Evolutionary conservation across 2,113 vertebrate species (phyloP), one percentile per base, ranked within the genome.

Genomic region (Perca fluviatilis): DNA sequence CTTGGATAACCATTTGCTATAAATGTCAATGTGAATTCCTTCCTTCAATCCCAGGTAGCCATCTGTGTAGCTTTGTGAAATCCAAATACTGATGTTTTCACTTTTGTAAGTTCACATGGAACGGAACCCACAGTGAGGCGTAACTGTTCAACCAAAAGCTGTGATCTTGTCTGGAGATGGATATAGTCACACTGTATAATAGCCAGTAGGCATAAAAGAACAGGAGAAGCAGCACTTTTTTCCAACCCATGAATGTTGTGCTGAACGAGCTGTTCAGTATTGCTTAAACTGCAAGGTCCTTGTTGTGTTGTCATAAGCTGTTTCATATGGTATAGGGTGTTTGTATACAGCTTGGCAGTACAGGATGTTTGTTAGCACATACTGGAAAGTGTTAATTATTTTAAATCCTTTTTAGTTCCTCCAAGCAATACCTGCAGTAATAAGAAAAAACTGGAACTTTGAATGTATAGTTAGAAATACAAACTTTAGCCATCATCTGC

Each of bases 241-340:
- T 21, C 1, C 3, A 57, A 5, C n/a, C 49, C 3, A 18, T 10
- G 25, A 5, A 19, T 43, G 43, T 43, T 76, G 18, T 25, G 33
- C 73, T 72, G 62, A 81, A 80, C 0, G 0, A 25, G 67, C 18
- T 65, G 19, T 74, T 79, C 60, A n/a, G 62, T 51, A 13, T 36
- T 69, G 27, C 63, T 81, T 40, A 21, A 62, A 60, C 56, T 36
- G 58, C 46, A 46, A 18, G 8, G 16, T n/a, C 80, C 69, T 67
- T 80, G 72, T 78, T 69, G 51, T 60, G 25, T 64, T 77, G 50
- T 80, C 56, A 80, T 47, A 60, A 65, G 16, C 68, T 61, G 33
- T 40, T 78, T 69, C 9, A 80, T 64, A 70, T 49, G 16, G 9
- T 14, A 19, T 18, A 72, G 47, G 33, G 33, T 56, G 72, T 54